These are phyloP conservation scores for Brachionus koreanus DNA, from an alignment of 1,140 invertebrate genomes.

Conservation along the genomic window DNA sequence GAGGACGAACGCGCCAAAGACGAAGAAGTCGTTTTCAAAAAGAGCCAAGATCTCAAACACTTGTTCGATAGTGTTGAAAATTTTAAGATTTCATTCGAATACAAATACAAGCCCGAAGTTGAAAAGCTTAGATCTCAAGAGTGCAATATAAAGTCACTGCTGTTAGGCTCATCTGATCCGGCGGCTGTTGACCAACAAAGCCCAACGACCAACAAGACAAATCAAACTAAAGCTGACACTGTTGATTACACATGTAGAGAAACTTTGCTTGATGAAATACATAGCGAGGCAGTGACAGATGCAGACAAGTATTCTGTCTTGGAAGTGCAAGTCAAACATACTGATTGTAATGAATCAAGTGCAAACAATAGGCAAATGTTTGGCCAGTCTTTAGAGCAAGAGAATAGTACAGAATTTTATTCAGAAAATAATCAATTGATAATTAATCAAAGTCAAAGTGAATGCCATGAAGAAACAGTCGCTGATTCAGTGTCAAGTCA, in stretches of 20 bases:
- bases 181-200: no score
- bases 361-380: background rate
- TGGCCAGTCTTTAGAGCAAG: no score
- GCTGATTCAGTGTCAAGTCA: no score
- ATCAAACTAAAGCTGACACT: no score
- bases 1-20: background rate
- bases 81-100: slow-evolving; percentile 7
- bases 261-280: background rate
- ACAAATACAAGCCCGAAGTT: background rate
- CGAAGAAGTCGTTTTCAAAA: background rate
- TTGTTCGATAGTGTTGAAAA: background rate
- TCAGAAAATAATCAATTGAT: no score
- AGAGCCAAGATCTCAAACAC: background rate
- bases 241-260: no score
- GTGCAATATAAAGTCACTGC: background rate
- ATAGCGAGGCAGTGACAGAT: background rate
- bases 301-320: background rate
- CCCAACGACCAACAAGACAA: no score
- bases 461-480: no score
- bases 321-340: background rate
- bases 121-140: slow-evolving; percentile 17
- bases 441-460: no score
- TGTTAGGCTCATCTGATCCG: background rate
- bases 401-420: no score
- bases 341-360: background rate